Evolutionary conservation across 2,797 vertebrate species (phyloP), one percentile per base, ranked within the genome.

Genomic region (Bufotes viridis): DNA sequence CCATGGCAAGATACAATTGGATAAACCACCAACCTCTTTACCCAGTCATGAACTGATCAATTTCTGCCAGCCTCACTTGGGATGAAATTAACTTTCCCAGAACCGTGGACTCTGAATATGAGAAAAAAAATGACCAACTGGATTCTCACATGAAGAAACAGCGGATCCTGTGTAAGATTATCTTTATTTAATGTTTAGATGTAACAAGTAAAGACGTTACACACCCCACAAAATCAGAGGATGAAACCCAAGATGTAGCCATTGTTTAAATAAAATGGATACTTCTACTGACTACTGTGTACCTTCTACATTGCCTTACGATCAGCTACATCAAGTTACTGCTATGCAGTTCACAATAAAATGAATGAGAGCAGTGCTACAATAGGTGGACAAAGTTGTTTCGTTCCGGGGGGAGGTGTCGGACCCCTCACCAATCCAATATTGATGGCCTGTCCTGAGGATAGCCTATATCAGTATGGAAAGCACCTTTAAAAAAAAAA

Each of bases 1-100:
- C 92, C 93, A 5, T 94, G 94, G 93, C 89, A 89, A 14, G 93
- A 94, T 67, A 94, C 94, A 0, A 89, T 94, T 24, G 92, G 91
- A 7, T 89, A 74, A 87, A 61, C 8, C 12, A 1, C 57, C 29
- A 8, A 57, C 20, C 8, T 15, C 8, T 15, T 20, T 57, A 53
- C 9, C 14, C 24, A 79, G 51, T 70, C 49, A 42, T 82, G 10
- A 74, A 61, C 65, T 81, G 14, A 85, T 42, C 29, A 60, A 22
- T 7, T 13, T 57, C 63, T 42, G 4, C 26, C 29, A 74, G 49
- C 22, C 18, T 8, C 42, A 51, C 55, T 51, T 53, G 22, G 9
- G 18, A 78, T 26, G 7, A 4, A 26, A n/a, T 51, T n/a, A 69
- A 3, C 63, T 42, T 63, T 55, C 8, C 29, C 12, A 26, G 63